Base-by-base conservation (phyloP, 2,888 invertebrate genomes). In the Pogonocherus hispidulus region DNA sequence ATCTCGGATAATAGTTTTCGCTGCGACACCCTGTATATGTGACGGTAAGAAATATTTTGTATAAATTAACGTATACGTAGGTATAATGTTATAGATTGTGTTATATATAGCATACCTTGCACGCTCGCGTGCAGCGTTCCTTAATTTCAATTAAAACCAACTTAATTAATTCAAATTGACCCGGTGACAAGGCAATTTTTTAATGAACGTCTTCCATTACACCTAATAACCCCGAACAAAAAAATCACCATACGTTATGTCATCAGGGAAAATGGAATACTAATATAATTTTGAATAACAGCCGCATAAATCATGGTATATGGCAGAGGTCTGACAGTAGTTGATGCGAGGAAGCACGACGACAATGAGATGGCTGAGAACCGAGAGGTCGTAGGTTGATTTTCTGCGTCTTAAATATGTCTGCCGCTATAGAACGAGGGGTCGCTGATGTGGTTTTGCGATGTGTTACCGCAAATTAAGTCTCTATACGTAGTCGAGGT, bases 381-480 rank as follows among this genome's bases (percentile, higher is more conserved):
- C 59, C 32, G 14, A 66, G 37, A 52, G 49, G 66, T 66, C 66
- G 41, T 23, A 60, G 59, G 66, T 66, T 57, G 51, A 66, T 59
- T 27, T 49, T 32, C 52, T 66, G 66, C 51, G 57, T 66, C 66
- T 66, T 66, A 66, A 66, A 66, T 59, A 66, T 46, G 44, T 44
- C 51, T 14, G 20, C 44, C 64, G 55, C 63, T 32, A 37, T 54
- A 27, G 22, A 23, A n/a, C 49, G 23, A n/a, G 14, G 51, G 60
- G 51, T 62, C 60, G 37, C 14, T 62, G 49, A 51, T 62, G 60
- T 19, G 60, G 60, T 49, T 62, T 51, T 51, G 49, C 19, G 32
- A 60, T 37, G 35, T 20, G 22, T 19, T 20, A 14, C 37, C 18
- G 22, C 49, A 59, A 32, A 27, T 27, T 27, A 27, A 27, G 27